Evolutionary conservation across 2,797 vertebrate genomes (phyloP).

Genomic region (Pelochelys cantorii): DNA sequence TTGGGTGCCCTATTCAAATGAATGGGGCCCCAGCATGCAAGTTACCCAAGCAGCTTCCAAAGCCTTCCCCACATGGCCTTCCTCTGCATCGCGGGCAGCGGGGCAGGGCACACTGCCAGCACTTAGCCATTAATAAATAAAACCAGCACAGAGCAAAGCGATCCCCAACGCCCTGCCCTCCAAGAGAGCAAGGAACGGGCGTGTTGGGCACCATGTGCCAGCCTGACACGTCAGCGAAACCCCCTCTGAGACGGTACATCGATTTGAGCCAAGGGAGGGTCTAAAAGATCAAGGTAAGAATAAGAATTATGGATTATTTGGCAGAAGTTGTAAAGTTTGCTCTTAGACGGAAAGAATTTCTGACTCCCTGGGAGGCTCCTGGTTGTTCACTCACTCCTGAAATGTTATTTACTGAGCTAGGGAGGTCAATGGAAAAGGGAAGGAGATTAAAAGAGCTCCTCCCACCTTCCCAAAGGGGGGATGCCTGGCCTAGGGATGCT

Average conservation of each 20-base stretch:
- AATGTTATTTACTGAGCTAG: slow-evolving; percentile 36
- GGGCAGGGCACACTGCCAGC: not conserved
- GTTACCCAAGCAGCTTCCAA: not conserved
- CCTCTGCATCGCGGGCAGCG: not conserved
- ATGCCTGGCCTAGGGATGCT: fast-evolving
- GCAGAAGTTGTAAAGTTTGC: not conserved
- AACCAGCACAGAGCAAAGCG: not conserved
- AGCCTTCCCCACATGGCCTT: not conserved
- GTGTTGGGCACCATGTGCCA: not conserved
- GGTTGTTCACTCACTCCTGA: slow-evolving; percentile 75
- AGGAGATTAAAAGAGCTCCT: slow-evolving; percentile 10
- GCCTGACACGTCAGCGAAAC: not conserved
- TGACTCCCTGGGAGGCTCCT: slow-evolving; percentile 78
- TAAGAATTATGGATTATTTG: not conserved
- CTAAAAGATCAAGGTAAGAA: not conserved
- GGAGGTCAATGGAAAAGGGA: slow-evolving; percentile 68
- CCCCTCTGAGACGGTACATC: not conserved
- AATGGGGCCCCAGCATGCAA: not conserved
- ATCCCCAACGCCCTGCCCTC: not conserved
- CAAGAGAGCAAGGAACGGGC: not conserved
- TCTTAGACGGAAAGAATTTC: not conserved
- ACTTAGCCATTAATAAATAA: not conserved
- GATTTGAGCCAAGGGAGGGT: not conserved
- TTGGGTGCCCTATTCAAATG: not conserved
- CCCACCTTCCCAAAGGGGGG: not conserved